phyloP scores from a whole-genome alignment of 2,888 invertebrate genomes.

The Parnassius apollo region DNA sequence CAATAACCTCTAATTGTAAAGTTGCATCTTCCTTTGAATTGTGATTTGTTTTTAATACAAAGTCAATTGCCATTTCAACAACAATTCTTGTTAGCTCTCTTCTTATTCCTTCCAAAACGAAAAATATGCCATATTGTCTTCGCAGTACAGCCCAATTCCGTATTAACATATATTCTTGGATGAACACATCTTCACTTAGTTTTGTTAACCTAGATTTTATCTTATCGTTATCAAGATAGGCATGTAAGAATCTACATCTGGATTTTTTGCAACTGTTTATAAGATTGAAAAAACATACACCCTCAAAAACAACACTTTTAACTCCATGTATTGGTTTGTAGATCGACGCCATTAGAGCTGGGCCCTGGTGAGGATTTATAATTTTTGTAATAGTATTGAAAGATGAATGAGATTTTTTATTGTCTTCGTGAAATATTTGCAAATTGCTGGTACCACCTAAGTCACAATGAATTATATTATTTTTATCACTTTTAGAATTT shows the following conservation, averaged over 20 bases:
- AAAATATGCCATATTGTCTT: constrained; percentile 44
- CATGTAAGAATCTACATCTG: constrained; percentile 48
- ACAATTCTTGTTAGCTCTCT: constrained; percentile 48
- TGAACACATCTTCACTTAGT: constrained; percentile 42
- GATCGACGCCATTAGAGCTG: constrained; percentile 29
- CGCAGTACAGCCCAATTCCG: constrained; percentile 38
- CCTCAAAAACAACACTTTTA: constrained; percentile 43
- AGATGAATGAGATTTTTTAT: background rate
- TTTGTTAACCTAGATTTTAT: constrained; percentile 36
- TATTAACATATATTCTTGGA: constrained; percentile 52
- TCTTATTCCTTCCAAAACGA: constrained; percentile 46
- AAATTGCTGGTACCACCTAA: background rate
- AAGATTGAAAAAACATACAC: constrained; percentile 54
- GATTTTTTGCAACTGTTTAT: constrained; percentile 43
- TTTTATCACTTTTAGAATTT: constrained; percentile 31
- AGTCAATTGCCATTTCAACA: constrained; percentile 57
- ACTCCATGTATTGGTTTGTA: constrained; percentile 31
- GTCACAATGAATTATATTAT: background rate
- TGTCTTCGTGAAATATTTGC: background rate
- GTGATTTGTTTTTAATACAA: constrained; percentile 33
- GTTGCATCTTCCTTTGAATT: constrained; percentile 34
- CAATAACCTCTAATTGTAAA: constrained; percentile 41
- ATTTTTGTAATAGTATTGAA: background rate
- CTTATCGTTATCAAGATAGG: constrained; percentile 22
- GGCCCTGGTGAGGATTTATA: constrained; percentile 3